A percentile compares a stretch with the other conserved stretches of the same genome.
Evolutionary conservation across 2,888 invertebrate genomes (phyloP).

Genomic region (Adineta ricciae): DNA sequence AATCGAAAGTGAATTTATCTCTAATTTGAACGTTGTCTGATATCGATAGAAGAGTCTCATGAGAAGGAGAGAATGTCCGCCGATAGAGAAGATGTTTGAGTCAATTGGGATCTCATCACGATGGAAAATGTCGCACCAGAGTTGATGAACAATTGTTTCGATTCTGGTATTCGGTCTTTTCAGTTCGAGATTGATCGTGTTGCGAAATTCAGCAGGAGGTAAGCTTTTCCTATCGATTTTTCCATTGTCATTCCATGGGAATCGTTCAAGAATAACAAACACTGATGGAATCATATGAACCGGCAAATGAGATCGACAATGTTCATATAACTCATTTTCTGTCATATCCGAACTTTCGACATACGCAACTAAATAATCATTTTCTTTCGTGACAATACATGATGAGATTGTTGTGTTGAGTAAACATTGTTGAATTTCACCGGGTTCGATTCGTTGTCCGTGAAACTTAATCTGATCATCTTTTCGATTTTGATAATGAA

Average conservation of each 20-base stretch:
- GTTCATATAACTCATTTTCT: not conserved
- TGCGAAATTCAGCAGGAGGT: not conserved
- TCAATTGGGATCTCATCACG: too few species aligned
- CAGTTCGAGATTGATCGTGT: too few species aligned
- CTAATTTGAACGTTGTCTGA: too few species aligned
- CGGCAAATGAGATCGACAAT: not conserved
- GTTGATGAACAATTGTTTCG: too few species aligned
- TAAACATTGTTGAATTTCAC: not conserved
- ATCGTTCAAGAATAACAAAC: not conserved
- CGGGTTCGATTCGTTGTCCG: not conserved
- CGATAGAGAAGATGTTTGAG: too few species aligned
- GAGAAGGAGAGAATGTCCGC: too few species aligned
- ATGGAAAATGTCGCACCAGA: too few species aligned
- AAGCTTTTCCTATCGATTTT: not conserved
- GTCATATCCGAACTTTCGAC: not conserved
- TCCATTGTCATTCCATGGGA: not conserved
- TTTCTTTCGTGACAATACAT: not conserved
- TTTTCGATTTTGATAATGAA: not conserved
- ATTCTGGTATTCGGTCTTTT: too few species aligned
- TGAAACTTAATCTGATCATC: not conserved
- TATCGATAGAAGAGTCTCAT: too few species aligned
- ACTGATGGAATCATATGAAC: not conserved
- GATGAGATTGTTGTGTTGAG: not conserved
- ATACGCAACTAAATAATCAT: not conserved
- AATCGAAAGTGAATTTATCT: too few species aligned